A percentile compares a stretch with the other conserved stretches of the same genome.
phyloP scores from a whole-genome alignment of 2,888 invertebrate genomes.

The Athripsodes cinereus region DNA sequence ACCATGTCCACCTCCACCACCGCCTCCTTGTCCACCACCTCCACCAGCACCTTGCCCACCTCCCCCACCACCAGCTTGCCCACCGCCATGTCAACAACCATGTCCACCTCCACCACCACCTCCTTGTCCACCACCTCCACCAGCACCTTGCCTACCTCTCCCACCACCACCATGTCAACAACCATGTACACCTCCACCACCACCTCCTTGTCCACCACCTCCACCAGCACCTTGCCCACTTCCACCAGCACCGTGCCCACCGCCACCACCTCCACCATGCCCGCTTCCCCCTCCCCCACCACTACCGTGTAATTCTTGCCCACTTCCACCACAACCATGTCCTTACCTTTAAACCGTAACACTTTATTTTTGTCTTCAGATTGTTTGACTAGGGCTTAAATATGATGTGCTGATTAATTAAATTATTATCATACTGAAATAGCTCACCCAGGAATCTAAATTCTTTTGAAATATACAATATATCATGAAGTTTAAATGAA shows the following conservation, averaged over 20 bases:
- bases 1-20: slow-evolving; percentile 1
- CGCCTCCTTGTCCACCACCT: not conserved
- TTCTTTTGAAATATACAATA: too few species aligned
- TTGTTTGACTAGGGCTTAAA: too few species aligned
- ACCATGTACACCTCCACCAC: not conserved
- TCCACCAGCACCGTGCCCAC: not conserved
- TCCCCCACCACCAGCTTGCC: not conserved
- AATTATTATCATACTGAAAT: too few species aligned
- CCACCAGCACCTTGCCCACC: not conserved
- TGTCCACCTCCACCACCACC: not conserved
- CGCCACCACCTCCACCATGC: not conserved
- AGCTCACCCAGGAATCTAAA: too few species aligned
- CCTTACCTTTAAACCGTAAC: too few species aligned
- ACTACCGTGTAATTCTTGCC: too few species aligned
- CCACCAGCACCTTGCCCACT: too few species aligned
- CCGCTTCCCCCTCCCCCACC: not conserved
- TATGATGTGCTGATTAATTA: too few species aligned
- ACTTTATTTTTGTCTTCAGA: too few species aligned
- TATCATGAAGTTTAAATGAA: too few species aligned
- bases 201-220: not conserved
- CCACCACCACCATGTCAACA: not conserved
- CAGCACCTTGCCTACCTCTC: too few species aligned
- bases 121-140: not conserved
- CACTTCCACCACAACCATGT: not conserved
- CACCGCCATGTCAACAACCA: not conserved